These are phyloP conservation scores for Brachylomia viminalis DNA, from an alignment of 2,888 invertebrate genomes.

Conservation along the genomic window DNA sequence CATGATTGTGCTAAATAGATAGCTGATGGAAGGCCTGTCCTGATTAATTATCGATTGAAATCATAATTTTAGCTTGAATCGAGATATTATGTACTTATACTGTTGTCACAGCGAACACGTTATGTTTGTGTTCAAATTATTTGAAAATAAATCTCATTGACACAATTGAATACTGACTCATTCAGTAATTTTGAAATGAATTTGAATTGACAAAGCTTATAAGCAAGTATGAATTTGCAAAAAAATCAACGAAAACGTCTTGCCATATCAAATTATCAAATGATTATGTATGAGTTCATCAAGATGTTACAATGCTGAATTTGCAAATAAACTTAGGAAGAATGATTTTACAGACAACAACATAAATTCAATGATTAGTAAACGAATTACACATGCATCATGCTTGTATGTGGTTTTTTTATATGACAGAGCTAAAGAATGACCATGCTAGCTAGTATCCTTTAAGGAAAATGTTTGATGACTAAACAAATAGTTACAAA, in stretches of 20 bases:
- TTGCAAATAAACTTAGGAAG: not conserved
- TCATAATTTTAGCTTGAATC: constrained; percentile 16
- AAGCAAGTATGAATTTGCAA: constrained; percentile 18
- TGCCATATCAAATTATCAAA: constrained; percentile 9
- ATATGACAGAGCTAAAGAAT: constrained; percentile 4
- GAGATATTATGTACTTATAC: not conserved
- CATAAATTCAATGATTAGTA: constrained; percentile 2
- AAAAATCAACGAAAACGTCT: constrained; percentile 14
- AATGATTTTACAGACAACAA: constrained; percentile 15
- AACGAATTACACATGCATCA: constrained; percentile 15
- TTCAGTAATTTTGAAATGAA: not conserved
- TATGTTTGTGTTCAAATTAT: constrained; percentile 11
- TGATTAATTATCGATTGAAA: constrained; percentile 7
- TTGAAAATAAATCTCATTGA: not conserved
- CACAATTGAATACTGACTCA: not conserved
- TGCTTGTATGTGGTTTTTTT: constrained; percentile 1
- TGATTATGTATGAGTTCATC: constrained; percentile 11
- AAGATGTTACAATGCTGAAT: constrained; percentile 6
- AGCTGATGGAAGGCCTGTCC: constrained; percentile 6
- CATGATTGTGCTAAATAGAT: constrained; percentile 19
- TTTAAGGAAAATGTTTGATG: constrained; percentile 19
- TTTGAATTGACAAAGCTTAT: not conserved
- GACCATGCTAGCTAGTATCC: constrained; percentile 4
- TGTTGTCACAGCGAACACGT: not conserved
- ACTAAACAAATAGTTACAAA: constrained; percentile 9